Conservation (phyloP, 2,113 vertebrate species). For the Antechinus stuartii region DNA sequence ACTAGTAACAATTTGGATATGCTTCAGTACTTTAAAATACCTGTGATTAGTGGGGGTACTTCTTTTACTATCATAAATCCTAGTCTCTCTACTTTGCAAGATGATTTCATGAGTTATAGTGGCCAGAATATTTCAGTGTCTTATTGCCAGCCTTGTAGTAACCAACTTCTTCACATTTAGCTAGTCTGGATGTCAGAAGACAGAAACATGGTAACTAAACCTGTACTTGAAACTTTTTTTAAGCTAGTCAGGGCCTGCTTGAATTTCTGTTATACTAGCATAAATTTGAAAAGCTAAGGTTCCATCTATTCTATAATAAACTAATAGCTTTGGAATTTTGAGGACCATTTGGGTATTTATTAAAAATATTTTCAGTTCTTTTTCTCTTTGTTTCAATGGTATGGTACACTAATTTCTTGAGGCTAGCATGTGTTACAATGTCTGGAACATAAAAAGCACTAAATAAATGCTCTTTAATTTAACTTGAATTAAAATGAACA, state of each 20-base stretch:
- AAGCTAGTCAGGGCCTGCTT: background rate
- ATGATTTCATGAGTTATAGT: background rate
- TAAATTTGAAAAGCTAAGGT: background rate
- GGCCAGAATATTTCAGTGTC: background rate
- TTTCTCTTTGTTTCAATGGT: background rate
- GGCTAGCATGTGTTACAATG: background rate
- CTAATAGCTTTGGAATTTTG: background rate
- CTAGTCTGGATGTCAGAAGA: background rate
- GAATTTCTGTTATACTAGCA: background rate
- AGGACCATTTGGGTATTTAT: background rate
- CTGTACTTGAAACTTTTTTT: background rate
- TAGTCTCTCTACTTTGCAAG: background rate
- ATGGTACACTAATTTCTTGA: background rate
- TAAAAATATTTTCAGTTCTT: background rate
- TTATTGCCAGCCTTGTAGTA: background rate
- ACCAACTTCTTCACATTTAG: background rate
- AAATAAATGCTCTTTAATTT: background rate
- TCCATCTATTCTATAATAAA: background rate
- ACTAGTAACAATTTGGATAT: background rate
- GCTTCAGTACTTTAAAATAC: conserved; percentile 5
- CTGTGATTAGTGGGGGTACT: background rate
- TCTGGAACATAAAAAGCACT: background rate
- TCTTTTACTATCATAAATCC: background rate
- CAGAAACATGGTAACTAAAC: background rate
- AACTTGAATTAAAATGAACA: background rate